Percentiles rank a stretch among this genome's conserved stretches.
These are phyloP conservation scores for Ceratitis capitata DNA, from an alignment of 1,140 invertebrate genomes.

Conservation along the genomic window DNA sequence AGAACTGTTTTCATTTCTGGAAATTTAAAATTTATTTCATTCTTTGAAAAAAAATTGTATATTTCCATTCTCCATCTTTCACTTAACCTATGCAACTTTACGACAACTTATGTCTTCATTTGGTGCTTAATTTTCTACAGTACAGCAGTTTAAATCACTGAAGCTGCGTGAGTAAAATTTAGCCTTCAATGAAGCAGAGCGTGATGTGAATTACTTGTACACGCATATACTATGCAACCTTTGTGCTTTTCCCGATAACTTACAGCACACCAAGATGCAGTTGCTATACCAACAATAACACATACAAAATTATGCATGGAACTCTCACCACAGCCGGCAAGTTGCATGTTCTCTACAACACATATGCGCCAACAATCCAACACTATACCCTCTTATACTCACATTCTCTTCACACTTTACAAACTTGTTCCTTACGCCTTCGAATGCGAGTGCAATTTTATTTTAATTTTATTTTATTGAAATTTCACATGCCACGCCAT, in stretches of 20 bases:
- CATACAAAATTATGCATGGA: not conserved
- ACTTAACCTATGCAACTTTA: no score
- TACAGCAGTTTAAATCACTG: not conserved
- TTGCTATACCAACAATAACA: not conserved
- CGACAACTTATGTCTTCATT: not conserved
- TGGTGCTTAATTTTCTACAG: not conserved
- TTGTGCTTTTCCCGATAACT: not conserved
- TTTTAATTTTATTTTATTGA: not conserved
- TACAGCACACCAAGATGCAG: not conserved
- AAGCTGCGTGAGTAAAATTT: not conserved
- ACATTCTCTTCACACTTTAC: not conserved
- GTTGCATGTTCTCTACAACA: not conserved
- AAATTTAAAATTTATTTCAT: no score
- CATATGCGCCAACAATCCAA: not conserved
- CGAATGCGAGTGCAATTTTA: not conserved
- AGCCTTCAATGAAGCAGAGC: not conserved
- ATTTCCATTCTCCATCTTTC: no score
- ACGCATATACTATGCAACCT: not conserved
- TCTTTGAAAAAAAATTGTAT: no score
- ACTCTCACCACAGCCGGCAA: not conserved
- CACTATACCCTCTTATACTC: not conserved
- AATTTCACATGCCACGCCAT: conserved; percentile 29
- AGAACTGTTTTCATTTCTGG: no score
- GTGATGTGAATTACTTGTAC: no score
- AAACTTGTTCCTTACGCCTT: no score